Base-by-base conservation (phyloP, 2,797 vertebrate species). In the Trematomus bernacchii region DNA sequence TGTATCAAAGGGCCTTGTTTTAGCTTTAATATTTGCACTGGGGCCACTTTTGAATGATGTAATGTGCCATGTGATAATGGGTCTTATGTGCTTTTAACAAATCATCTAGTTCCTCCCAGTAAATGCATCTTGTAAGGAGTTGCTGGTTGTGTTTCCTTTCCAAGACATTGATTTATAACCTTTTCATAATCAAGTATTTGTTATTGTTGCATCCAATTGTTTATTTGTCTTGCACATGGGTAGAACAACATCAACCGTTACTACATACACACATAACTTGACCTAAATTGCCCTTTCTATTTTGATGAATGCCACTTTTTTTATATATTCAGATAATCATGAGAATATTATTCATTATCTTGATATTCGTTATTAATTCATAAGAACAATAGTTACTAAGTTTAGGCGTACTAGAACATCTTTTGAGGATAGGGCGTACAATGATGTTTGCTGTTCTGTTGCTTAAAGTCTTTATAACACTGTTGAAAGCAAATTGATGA, bases 61-160 rank as follows among this genome's bases (percentile, higher is more conserved):
- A 97, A 97, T 96, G 95, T 92, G 54, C 93, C 94, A 94, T 92
- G 87, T 94, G 95, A 96, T 96, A 91, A 96, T 96, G 94, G 94
- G 92, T 94, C 91, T 95, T 96, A 96, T 96, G 95, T 96, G 95
- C 95, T 96, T 97, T 97, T 96, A 97, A 96, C 96, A 96, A 96
- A 96, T 96, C 92, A 94, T 91, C 63, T 71, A 60, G 54, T 73
- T 87, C 67, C 69, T 90, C 88, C 92, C 83, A 85, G 85, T 93
- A 95, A 95, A 94, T 91, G 91, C 92, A 94, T 95, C 94, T 95
- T 93, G 90, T 83, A 84, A 74, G 86, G 88, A 89, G 80, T 84
- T 87, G 92, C 86, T 84, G 89, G 87, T 90, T 89, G 93, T 92
- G 89, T 92, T 90, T 94, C 90, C 87, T 92, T 70, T 76, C 89